phyloP scores from a whole-genome alignment of 2,888 invertebrate species.

The Eristalis intricaria region DNA sequence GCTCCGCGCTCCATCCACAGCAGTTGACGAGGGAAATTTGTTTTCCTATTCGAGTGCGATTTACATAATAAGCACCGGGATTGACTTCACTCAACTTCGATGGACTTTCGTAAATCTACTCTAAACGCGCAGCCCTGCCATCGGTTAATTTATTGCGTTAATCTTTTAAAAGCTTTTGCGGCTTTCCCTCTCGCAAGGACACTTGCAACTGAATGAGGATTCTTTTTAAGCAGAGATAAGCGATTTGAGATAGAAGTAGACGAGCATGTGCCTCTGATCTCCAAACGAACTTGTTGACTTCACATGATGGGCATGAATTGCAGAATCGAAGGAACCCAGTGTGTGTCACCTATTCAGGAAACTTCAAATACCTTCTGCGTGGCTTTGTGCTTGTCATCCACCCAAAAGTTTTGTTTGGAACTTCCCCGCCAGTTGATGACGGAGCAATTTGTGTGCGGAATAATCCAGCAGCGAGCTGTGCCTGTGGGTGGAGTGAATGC shows the following conservation, averaged over 20 bases:
- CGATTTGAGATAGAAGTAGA: too few species aligned
- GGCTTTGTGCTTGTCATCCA: slow-evolving; percentile 32
- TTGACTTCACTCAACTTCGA: slow-evolving; percentile 35
- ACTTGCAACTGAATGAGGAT: neutral
- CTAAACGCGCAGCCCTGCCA: slow-evolving; percentile 22
- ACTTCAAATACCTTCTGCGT: slow-evolving; percentile 15
- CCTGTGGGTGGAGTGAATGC: slow-evolving; percentile 8
- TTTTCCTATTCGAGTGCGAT: slow-evolving; percentile 39
- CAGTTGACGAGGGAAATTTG: slow-evolving; percentile 21
- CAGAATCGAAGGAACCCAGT: neutral
- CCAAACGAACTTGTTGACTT: neutral
- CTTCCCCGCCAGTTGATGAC: slow-evolving; percentile 39
- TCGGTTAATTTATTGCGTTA: slow-evolving; percentile 55
- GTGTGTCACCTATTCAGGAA: neutral
- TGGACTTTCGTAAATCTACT: slow-evolving; percentile 45
- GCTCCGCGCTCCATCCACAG: neutral
- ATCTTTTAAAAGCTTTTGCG: slow-evolving; percentile 58
- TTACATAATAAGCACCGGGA: slow-evolving; percentile 51
- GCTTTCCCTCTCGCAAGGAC: neutral
- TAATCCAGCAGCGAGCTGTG: slow-evolving; percentile 1
- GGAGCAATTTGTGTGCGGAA: slow-evolving; percentile 47
- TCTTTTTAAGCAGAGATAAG: neutral
- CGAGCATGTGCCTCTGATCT: neutral
- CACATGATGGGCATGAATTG: neutral
- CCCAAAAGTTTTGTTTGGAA: slow-evolving; percentile 34